Percentiles rank a stretch among this genome's conserved stretches.
Conservation (phyloP, 2,113 vertebrate genomes). For the Thunnus thynnus region DNA sequence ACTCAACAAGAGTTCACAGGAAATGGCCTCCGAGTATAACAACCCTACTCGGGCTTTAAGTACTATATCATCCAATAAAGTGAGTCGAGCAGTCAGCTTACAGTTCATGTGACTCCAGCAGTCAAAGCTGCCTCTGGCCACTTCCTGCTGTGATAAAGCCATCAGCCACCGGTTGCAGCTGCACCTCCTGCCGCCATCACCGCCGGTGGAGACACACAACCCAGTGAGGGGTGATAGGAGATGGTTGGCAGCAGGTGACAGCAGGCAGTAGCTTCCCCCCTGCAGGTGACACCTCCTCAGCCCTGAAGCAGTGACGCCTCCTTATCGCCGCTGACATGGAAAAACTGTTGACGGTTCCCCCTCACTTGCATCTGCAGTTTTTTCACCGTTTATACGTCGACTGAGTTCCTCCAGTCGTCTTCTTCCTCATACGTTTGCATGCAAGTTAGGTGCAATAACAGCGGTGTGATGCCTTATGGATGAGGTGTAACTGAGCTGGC, state of each 20-base stretch:
- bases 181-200: slow-evolving; percentile 15
- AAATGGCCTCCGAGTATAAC: too few relatives aligned
- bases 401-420: background rate
- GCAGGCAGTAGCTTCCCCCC: slow-evolving; percentile 40
- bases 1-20: background rate
- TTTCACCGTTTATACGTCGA: background rate
- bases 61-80: slow-evolving; percentile 12
- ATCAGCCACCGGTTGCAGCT: slow-evolving; percentile 40
- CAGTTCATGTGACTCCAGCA: slow-evolving; percentile 21
- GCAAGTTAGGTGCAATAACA: background rate
- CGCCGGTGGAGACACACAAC: slow-evolving; percentile 21
- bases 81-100: slow-evolving; percentile 12
- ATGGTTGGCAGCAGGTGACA: slow-evolving; percentile 61
- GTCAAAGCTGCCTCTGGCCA: slow-evolving; percentile 25
- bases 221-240: slow-evolving; percentile 45
- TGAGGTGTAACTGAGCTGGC: slow-evolving; percentile 9
- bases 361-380: slow-evolving; percentile 45
- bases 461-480: slow-evolving; percentile 20
- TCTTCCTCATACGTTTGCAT: background rate
- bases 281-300: slow-evolving; percentile 55
- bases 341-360: background rate
- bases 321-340: slow-evolving; percentile 56
- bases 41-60: background rate
- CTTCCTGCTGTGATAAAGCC: slow-evolving; percentile 61
- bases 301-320: slow-evolving; percentile 46